Evolutionary conservation across 2,113 vertebrate genomes (phyloP).

Genomic region (Spermophilus dauricus): DNA sequence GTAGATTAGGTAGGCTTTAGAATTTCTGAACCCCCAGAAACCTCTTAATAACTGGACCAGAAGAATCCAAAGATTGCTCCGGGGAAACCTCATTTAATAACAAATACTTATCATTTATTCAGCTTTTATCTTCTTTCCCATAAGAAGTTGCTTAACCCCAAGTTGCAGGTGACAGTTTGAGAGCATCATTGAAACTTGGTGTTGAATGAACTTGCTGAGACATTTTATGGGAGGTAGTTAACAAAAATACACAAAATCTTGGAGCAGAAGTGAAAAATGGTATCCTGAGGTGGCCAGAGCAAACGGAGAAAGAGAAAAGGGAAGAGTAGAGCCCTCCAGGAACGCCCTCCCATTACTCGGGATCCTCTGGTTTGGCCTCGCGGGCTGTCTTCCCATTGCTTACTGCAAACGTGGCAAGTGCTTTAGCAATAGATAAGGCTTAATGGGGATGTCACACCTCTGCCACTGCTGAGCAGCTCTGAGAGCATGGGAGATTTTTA

Average conservation of each 20-base stretch:
- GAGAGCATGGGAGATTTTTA: slow-evolving; percentile 80
- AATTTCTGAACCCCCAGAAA: not conserved
- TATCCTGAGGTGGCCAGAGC: not conserved
- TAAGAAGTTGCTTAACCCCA: not conserved
- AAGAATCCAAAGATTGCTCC: not conserved
- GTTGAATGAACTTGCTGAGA: not conserved
- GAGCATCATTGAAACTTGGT: not conserved
- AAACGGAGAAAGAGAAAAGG: not conserved
- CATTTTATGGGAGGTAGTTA: not conserved
- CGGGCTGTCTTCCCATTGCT: not conserved
- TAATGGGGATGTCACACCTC: slow-evolving; percentile 77
- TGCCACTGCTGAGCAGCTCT: slow-evolving; percentile 68
- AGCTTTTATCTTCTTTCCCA: not conserved
- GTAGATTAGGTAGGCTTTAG: not conserved
- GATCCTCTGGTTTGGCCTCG: not conserved
- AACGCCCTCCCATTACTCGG: rapidly evolving
- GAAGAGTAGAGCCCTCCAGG: too few species aligned
- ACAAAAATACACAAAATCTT: not conserved
- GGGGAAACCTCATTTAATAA: not conserved
- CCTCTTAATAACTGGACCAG: not conserved
- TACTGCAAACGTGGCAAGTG: slow-evolving; percentile 50
- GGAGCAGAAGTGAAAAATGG: not conserved
- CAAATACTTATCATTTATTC: not conserved
- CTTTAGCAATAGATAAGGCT: slow-evolving; percentile 53
- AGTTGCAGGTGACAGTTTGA: not conserved